phyloP scores from a whole-genome alignment of 2,113 vertebrate genomes.

The Ammodytes marinus region DNA sequence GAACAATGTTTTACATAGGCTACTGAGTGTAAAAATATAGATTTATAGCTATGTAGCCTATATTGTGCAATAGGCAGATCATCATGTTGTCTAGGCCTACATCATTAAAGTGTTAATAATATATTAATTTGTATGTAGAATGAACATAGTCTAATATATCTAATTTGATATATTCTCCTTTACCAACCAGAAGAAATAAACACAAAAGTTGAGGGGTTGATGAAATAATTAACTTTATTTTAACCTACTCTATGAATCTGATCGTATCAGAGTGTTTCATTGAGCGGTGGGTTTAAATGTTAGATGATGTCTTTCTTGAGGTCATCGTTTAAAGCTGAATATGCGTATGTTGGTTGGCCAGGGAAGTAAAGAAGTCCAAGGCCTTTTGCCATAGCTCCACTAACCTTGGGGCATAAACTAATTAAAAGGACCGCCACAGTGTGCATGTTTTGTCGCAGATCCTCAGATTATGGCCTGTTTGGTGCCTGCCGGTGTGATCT shows the following conservation, averaged over 20 bases:
- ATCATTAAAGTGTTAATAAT: too few relatives aligned
- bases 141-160: too few relatives aligned
- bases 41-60: too few relatives aligned
- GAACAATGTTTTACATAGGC: neutral
- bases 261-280: neutral
- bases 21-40: too few relatives aligned
- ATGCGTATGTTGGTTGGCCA: neutral
- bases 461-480: constrained; percentile 76
- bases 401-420: constrained; percentile 19
- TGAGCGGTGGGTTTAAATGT: constrained; percentile 32
- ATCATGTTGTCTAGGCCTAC: neutral
- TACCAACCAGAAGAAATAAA: too few relatives aligned
- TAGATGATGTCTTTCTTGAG: neutral
- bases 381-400: neutral
- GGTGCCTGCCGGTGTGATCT: constrained; percentile 81
- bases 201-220: neutral
- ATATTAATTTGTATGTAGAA: too few relatives aligned
- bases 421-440: constrained; percentile 19
- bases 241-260: neutral
- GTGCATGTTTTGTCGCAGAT: constrained; percentile 20
- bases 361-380: neutral
- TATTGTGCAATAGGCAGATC: neutral
- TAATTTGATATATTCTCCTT: too few relatives aligned
- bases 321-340: constrained; percentile 16
- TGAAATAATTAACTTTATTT: neutral